Conservation (phyloP, 92 coral and sea anemone species). For the Pocillopora meandrina region DNA sequence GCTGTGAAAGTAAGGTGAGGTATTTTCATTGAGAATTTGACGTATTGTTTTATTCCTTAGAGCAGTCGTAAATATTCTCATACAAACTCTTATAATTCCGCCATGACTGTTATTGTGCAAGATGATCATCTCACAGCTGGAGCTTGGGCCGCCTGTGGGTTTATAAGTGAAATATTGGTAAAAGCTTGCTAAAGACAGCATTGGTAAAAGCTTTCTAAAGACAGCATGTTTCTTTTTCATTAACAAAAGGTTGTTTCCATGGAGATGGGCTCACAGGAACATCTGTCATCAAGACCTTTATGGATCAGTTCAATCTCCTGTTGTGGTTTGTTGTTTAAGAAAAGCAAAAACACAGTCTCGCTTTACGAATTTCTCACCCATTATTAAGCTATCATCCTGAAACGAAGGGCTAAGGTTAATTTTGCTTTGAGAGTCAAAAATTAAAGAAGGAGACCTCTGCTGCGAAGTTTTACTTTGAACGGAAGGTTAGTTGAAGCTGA, state of each 20-base stretch:
- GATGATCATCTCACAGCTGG: too few relatives aligned
- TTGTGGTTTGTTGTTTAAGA: not conserved
- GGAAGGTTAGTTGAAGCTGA: not conserved
- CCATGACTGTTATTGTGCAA: too few relatives aligned
- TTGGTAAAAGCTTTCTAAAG: not conserved
- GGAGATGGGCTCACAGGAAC: not conserved
- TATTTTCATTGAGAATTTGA: too few relatives aligned
- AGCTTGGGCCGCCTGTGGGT: too few relatives aligned
- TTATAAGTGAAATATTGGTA: constrained; percentile 4
- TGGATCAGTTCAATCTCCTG: not conserved
- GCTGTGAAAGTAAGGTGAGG: too few relatives aligned
- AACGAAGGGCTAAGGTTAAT: not conserved
- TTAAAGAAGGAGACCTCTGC: not conserved
- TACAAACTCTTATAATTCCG: too few relatives aligned
- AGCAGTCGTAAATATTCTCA: too few relatives aligned
- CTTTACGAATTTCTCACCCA: not conserved
- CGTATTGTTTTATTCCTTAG: too few relatives aligned
- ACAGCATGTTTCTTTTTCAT: not conserved
- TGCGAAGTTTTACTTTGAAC: too few relatives aligned
- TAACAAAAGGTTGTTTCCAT: constrained; percentile 19
- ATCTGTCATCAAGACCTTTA: constrained; percentile 19
- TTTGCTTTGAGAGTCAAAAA: not conserved
- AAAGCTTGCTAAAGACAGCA: not conserved
- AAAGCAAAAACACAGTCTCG: not conserved
- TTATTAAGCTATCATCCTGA: not conserved